Evolutionary conservation across 2,888 invertebrate genomes (phyloP), one percentile per base, ranked within the genome.

Genomic region (Meiosimyza decipiens): DNA sequence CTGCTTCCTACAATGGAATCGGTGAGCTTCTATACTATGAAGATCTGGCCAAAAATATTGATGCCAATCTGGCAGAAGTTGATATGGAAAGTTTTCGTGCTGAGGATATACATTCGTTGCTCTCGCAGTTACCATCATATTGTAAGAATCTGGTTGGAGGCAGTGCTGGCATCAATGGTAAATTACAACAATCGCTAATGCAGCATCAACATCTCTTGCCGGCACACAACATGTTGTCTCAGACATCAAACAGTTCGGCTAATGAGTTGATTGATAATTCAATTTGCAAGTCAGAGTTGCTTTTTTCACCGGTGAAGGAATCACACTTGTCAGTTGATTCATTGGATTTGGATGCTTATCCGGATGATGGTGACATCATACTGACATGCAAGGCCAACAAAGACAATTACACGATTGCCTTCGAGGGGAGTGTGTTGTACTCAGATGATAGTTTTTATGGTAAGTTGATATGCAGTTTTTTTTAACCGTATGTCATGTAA

Each of bases 11-110:
- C 85, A 93, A 93, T 83, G 92, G 92, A 73, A 89, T 91, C 85
- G 90, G 90, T 78, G 91, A 91, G 80, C 87, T 91, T 76, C 90
- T 90, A 59, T 93, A 94, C 82, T 95, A 96, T 87, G 95, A 96
- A 87, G 94, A 94, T 84, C 89, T 96, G 83, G 92, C 95, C 54
- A 91, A 94, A 85, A 95, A 96, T 86, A 90, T 96, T 88, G 96
- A 97, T 88, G 96, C 95, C 75, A 96, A 96, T 87, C 90, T 97
- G 82, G 97, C 97, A 57, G 95, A 97, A 88, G 95, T 96, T 72
- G 97, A 97, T 88, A 97, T 97, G 94, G 96, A 97, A 87, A 95
- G 95, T 86, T 96, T 96, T 88, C 91, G 93, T 79, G 94, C 95
- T 28, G 94, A 96, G 88, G 96, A 97, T 84, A 96, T 97, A 80